phyloP scores from a whole-genome alignment of 1,140 invertebrate species.

The Drosophila ironensis region DNA sequence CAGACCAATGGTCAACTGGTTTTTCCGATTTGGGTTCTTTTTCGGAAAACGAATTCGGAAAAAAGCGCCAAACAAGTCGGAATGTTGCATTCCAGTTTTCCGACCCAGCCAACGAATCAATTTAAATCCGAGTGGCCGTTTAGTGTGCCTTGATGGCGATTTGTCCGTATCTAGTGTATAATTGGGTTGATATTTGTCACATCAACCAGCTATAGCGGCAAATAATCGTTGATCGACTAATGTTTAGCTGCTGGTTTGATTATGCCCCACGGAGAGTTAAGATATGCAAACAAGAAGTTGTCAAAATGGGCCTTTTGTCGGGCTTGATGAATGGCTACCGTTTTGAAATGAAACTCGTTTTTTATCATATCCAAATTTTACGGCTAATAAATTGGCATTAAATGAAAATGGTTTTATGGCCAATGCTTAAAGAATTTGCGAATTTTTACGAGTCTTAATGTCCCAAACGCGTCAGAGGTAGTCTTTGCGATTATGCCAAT shows the following conservation, averaged over 20 bases:
- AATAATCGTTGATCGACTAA: background rate
- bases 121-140: background rate
- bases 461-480: background rate
- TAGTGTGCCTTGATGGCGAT: background rate
- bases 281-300: background rate
- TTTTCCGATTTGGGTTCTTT: constrained; percentile 24
- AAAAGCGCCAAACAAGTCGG: constrained; percentile 4
- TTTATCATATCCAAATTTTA: background rate
- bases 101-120: background rate
- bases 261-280: too few species aligned
- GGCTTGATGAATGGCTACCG: background rate
- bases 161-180: constrained; percentile 16
- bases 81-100: constrained; percentile 5
- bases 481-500: background rate
- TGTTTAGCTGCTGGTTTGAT: background rate
- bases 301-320: background rate
- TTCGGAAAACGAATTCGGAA: background rate
- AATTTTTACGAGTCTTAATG: background rate
- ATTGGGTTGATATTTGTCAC: background rate
- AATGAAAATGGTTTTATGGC: background rate
- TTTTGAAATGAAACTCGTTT: background rate
- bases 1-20: constrained; percentile 24
- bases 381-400: background rate
- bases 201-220: too few species aligned
- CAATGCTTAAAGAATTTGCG: background rate